Conservation (phyloP, 2,888 invertebrate species). For the Pasiphila rectangulata region DNA sequence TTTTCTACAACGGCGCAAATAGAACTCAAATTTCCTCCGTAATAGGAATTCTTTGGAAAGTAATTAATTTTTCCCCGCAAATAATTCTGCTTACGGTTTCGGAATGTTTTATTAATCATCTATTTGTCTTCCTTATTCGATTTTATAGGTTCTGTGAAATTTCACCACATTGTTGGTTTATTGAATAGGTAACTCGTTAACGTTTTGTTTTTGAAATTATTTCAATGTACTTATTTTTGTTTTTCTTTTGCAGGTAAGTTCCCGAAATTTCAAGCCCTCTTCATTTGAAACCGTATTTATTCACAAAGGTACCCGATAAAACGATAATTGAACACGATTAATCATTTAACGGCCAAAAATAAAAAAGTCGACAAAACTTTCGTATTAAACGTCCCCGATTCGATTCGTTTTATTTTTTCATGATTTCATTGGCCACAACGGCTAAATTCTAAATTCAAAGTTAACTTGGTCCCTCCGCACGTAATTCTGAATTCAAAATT, state of each 20-base stretch:
- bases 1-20: conserved; percentile 18
- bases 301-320: too few species aligned
- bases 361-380: conserved; percentile 24
- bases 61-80: conserved; percentile 57
- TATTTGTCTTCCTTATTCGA: conserved; percentile 41
- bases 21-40: conserved; percentile 17
- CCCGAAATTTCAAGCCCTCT: conserved; percentile 26
- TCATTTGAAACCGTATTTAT: conserved; percentile 36
- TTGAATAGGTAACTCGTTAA: background rate
- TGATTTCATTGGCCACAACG: conserved; percentile 23
- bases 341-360: conserved; percentile 23
- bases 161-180: conserved; percentile 11
- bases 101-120: conserved; percentile 53
- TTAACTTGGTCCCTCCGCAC: conserved; percentile 22
- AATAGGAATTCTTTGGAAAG: conserved; percentile 55
- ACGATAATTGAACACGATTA: conserved; percentile 27
- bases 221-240: conserved; percentile 13
- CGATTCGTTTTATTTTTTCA: conserved; percentile 27
- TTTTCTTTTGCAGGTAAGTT: conserved; percentile 63
- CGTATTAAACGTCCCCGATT: conserved; percentile 19
- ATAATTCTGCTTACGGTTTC: conserved; percentile 42
- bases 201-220: background rate
- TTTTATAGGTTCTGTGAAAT: conserved; percentile 27
- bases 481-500: conserved; percentile 29
- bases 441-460: conserved; percentile 27